Percentiles rank a stretch among this genome's conserved stretches.
Evolutionary conservation across 2,113 vertebrate genomes (phyloP).

Genomic region (Scophthalmus maximus): DNA sequence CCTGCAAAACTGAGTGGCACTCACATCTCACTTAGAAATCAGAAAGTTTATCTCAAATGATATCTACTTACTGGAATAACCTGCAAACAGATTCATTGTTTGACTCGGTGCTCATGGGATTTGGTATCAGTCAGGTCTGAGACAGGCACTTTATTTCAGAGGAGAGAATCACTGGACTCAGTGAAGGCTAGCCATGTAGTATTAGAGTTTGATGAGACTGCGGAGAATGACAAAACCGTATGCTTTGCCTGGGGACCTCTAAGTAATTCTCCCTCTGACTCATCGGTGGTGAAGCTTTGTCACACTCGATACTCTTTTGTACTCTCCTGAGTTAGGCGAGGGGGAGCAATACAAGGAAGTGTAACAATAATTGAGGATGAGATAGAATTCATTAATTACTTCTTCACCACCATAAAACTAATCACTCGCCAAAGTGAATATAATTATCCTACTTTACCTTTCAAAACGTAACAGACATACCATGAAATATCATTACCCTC

Average conservation of each 20-base stretch:
- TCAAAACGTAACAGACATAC: conserved; percentile 69
- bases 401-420: conserved; percentile 74
- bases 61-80: conserved; percentile 44
- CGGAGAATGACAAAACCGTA: conserved; percentile 66
- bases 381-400: conserved; percentile 76
- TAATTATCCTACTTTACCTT: conserved; percentile 74
- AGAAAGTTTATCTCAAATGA: conserved; percentile 44
- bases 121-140: conserved; percentile 26
- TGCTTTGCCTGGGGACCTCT: conserved; percentile 60
- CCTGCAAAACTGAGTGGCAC: conserved; percentile 63
- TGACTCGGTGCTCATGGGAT: conserved; percentile 13
- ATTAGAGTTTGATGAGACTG: conserved; percentile 66
- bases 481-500: conserved; percentile 76
- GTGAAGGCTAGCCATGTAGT: conserved; percentile 43
- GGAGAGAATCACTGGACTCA: conserved; percentile 43
- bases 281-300: conserved; percentile 65
- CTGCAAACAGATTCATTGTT: conserved; percentile 32
- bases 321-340: conserved; percentile 57
- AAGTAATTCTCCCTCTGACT: conserved; percentile 72
- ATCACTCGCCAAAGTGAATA: conserved; percentile 77
- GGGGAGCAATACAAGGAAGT: conserved; percentile 61
- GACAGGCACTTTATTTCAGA: conserved; percentile 41
- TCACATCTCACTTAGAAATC: conserved; percentile 73
- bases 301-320: conserved; percentile 68
- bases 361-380: conserved; percentile 70